Conservation (phyloP, 2,113 vertebrate genomes). For the Solea solea region DNA sequence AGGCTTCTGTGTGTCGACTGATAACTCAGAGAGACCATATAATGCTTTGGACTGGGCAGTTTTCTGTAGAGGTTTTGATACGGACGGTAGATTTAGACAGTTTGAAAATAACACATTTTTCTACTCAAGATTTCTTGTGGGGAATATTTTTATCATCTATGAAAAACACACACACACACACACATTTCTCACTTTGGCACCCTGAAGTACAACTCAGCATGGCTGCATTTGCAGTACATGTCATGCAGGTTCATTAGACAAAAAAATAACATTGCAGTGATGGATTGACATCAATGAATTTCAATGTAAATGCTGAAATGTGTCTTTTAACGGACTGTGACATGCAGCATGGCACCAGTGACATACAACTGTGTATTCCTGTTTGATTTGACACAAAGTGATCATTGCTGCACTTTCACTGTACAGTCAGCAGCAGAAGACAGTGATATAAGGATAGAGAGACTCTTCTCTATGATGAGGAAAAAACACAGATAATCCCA, state of each 20-base stretch:
- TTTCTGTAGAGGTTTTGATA: slow-evolving; percentile 11
- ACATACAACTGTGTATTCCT: not conserved
- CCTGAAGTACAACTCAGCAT: too few species aligned
- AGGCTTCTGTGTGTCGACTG: slow-evolving; percentile 32
- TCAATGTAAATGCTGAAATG: not conserved
- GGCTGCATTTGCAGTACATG: too few species aligned
- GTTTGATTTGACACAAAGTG: too few species aligned
- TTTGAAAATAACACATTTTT: slow-evolving; percentile 21
- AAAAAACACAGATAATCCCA: too few species aligned
- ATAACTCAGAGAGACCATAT: slow-evolving; percentile 21
- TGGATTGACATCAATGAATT: slow-evolving; percentile 18
- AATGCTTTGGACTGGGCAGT: slow-evolving; percentile 9
- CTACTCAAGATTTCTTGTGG: not conserved
- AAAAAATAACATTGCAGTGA: not conserved
- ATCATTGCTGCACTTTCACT: not conserved
- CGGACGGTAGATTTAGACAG: slow-evolving; percentile 14
- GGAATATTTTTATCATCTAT: slow-evolving; percentile 15
- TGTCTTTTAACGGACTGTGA: not conserved
- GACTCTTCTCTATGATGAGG: too few species aligned
- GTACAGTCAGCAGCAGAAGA: slow-evolving; percentile 42
- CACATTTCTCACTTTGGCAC: too few species aligned
- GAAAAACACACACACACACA: not conserved
- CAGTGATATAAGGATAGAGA: slow-evolving; percentile 46
- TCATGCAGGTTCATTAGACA: too few species aligned
- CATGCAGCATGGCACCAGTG: not conserved